Percentiles rank a stretch among this genome's conserved stretches.
These are phyloP conservation scores for Siphamia tubifer DNA, from an alignment of 2,113 vertebrate genomes.

Conservation along the genomic window DNA sequence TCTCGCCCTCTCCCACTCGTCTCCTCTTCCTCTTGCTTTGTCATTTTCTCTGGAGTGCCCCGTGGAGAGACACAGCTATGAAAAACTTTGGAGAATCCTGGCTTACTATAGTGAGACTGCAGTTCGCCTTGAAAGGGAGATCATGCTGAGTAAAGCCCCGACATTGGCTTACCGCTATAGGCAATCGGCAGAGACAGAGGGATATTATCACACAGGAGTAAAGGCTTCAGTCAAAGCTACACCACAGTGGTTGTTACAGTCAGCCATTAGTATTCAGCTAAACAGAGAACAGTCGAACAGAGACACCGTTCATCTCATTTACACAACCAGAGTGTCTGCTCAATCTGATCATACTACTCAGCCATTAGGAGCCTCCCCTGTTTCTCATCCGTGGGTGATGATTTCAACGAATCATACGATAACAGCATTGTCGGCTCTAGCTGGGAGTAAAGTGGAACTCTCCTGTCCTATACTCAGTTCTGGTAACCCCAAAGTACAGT, in stretches of 20 bases:
- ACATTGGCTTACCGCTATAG: slow-evolving; percentile 80
- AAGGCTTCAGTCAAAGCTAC: slow-evolving; percentile 79
- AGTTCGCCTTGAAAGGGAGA: slow-evolving; percentile 83
- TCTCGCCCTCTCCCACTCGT: slow-evolving; percentile 50
- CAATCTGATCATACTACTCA: slow-evolving; percentile 44
- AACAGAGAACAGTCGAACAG: slow-evolving; percentile 85
- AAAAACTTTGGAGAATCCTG: slow-evolving; percentile 90
- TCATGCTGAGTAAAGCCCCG: slow-evolving; percentile 79
- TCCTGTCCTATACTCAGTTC: slow-evolving; percentile 84
- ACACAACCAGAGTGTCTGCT: slow-evolving; percentile 76
- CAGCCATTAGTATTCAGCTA: slow-evolving; percentile 83
- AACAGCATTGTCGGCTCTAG: slow-evolving; percentile 65
- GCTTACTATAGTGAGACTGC: slow-evolving; percentile 94
- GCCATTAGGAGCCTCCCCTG: too few species aligned
- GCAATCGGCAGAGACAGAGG: slow-evolving; percentile 82
- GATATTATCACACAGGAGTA: slow-evolving; percentile 91
- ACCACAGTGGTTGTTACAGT: slow-evolving; percentile 89
- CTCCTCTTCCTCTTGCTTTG: slow-evolving; percentile 73
- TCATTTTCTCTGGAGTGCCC: slow-evolving; percentile 84
- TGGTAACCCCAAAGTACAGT: slow-evolving; percentile 77
- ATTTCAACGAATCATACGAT: slow-evolving; percentile 73
- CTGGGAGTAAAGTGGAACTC: slow-evolving; percentile 78
- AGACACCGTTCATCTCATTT: slow-evolving; percentile 81
- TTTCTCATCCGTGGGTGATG: slow-evolving; percentile 84
- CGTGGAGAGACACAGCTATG: slow-evolving; percentile 83